Base-by-base conservation (phyloP, 1,140 invertebrate species). In the Tetragonula clypearis region DNA sequence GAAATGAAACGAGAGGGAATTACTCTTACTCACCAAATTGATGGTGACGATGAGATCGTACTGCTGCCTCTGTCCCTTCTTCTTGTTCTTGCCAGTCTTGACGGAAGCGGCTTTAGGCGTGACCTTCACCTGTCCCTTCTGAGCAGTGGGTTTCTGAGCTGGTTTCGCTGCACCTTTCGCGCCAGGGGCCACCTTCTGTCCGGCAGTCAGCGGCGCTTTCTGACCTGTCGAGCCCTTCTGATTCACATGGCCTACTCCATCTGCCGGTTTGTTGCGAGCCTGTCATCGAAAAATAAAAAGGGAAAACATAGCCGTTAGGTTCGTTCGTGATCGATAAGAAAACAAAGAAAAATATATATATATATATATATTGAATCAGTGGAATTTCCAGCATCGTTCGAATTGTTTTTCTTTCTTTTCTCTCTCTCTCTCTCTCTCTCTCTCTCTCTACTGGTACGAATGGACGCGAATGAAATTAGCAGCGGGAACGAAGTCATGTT, bases 21-120 rank as follows among this genome's bases (percentile, higher is more conserved):
- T 9, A 14, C 15, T 35, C 15, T 23, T 69, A 94, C 97, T 97
- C 91, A 98, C 97, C 95, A 98, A 93, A 93, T 98, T 97, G 87
- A 98, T 98, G 81, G 96, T 98, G 83, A 98, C 97, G 85, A 97
- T 96, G 56, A 98, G 96, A 91, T 98, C 97, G 88, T 98, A 97
- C 91, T 97, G 97, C 91, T 98, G 97, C 88, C 97, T 96, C 89
- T 97, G 96, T 88, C 97, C 97, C 49, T 97, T 97, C 93, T 98
- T 98, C 93, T 97, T 97, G 90, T 96, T 96, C 94, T 97, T 97
- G 60, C 95, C 96, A 78, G 95, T 97, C 92, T 97, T 97, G n/a
- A 96, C 96, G 1, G 95, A 95, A 5, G 95, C 96, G 58, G 95
- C 94, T 86, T 94, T 95, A 21, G 94, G 85, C 89, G 94, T 93